phyloP scores from a whole-genome alignment of 2,888 invertebrate genomes.

The Lepidochrysops patricia region DNA sequence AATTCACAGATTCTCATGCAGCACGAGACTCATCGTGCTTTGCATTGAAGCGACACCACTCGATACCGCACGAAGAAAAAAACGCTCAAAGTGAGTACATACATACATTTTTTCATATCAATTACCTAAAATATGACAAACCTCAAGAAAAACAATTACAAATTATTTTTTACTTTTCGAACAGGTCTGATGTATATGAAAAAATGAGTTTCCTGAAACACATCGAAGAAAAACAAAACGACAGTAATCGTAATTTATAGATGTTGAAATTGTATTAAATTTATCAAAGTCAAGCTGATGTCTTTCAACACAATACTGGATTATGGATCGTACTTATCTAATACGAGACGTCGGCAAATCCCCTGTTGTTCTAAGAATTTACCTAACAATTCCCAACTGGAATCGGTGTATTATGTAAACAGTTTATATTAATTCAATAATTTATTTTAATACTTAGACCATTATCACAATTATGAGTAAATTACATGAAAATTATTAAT shows the following conservation, averaged over 20 bases:
- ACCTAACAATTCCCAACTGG: background rate
- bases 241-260: conserved; percentile 51
- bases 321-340: background rate
- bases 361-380: background rate
- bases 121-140: no score
- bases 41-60: conserved; percentile 90
- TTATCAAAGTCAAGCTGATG: background rate
- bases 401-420: background rate
- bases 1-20: conserved; percentile 82
- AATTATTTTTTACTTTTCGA: conserved; percentile 22
- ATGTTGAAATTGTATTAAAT: conserved; percentile 25
- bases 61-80: conserved; percentile 75
- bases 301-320: background rate
- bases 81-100: conserved; percentile 60
- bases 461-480: background rate
- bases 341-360: background rate
- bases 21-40: conserved; percentile 89
- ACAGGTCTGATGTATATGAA: conserved; percentile 47
- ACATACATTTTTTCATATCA: conserved; percentile 15
- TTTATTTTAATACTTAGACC: no score
- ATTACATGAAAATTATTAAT: no score
- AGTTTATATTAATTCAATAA: no score
- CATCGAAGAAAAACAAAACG: conserved; percentile 43
- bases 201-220: conserved; percentile 41
- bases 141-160: no score